A percentile compares a stretch with the other conserved stretches of the same genome.
These are phyloP conservation scores for Spheniscus humboldti DNA, from an alignment of 2,797 vertebrate genomes.

Conservation along the genomic window DNA sequence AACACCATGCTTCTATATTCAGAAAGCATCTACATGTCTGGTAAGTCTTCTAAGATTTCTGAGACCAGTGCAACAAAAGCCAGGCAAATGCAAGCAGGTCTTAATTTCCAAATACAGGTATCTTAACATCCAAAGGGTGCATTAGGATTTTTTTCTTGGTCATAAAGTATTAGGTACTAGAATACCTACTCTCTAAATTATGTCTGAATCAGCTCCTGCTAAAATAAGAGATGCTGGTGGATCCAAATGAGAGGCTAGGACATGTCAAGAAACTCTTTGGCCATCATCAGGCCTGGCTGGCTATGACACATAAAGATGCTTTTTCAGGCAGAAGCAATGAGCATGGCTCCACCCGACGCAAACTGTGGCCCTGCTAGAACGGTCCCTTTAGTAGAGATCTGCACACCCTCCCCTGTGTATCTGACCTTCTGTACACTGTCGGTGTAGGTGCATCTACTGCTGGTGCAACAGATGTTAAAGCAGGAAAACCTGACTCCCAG, in stretches of 20 bases:
- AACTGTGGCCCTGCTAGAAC: neutral
- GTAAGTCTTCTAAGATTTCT: constrained; percentile 3
- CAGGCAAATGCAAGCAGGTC: neutral
- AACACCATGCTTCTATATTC: constrained; percentile 17
- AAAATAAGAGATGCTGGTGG: neutral
- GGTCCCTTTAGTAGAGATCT: neutral
- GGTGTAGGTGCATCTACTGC: neutral
- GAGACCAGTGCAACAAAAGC: neutral
- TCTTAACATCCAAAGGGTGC: neutral
- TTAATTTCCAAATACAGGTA: neutral
- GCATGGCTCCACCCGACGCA: neutral
- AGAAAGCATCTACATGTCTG: constrained; percentile 13
- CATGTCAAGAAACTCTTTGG: neutral
- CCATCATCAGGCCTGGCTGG: neutral
- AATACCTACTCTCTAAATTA: neutral
- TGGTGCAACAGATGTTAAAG: constrained; percentile 33
- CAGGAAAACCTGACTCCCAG: neutral
- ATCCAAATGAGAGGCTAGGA: neutral
- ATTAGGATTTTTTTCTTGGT: neutral
- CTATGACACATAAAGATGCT: neutral
- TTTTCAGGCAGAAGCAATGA: neutral
- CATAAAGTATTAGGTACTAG: neutral
- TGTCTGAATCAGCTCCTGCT: neutral
- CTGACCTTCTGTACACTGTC: neutral
- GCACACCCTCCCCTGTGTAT: neutral